Conservation (phyloP, 1,140 invertebrate genomes). For the Cotesia glomerata region DNA sequence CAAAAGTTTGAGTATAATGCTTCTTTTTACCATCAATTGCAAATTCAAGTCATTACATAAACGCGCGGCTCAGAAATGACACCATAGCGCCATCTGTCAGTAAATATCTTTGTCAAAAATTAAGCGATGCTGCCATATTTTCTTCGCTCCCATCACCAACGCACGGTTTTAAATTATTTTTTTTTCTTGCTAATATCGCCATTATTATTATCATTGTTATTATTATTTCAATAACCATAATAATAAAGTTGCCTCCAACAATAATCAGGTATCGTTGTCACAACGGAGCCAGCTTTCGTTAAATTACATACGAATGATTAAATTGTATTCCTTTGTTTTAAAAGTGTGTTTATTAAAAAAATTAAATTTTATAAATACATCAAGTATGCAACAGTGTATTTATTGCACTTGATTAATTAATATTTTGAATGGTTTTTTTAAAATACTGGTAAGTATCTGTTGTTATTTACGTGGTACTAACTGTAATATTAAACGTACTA, state of each 20-base stretch:
- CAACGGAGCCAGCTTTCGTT: constrained; percentile 14
- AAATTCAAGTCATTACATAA: too few species aligned
- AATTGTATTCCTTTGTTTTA: background rate
- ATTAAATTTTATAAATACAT: background rate
- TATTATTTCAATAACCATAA: constrained; percentile 8
- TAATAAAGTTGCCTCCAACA: constrained; percentile 11
- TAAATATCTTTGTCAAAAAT: too few species aligned
- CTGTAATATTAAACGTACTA: background rate
- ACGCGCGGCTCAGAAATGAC: too few species aligned
- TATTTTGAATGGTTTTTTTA: background rate
- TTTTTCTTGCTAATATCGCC: too few species aligned
- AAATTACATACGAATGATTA: background rate
- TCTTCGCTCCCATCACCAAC: too few species aligned
- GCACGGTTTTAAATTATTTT: too few species aligned
- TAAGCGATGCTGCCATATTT: too few species aligned
- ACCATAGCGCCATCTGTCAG: too few species aligned
- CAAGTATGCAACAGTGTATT: background rate
- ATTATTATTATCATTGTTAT: background rate
- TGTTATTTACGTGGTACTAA: background rate
- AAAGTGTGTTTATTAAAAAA: background rate
- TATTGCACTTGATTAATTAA: background rate
- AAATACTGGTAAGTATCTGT: constrained; percentile 1
- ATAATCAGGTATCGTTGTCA: constrained; percentile 17
- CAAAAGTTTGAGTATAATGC: too few species aligned
- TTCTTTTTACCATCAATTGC: too few species aligned